These are phyloP conservation scores for Tachypleus tridentatus DNA, from an alignment of 1,140 invertebrate species.

Conservation along the genomic window DNA sequence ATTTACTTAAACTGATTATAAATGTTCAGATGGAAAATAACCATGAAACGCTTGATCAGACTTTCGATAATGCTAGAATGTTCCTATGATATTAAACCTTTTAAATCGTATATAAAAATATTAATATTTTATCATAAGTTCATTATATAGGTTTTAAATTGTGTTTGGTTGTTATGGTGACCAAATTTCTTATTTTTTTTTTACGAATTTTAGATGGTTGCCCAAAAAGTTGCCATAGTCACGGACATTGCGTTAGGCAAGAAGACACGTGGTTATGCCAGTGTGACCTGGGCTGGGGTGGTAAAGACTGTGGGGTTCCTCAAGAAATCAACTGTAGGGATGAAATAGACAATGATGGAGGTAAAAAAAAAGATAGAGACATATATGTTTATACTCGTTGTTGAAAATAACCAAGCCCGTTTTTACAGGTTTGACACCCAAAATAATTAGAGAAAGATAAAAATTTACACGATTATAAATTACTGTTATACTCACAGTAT, in stretches of 20 bases:
- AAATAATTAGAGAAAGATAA: neutral
- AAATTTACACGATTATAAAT: no score
- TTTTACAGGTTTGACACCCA: neutral
- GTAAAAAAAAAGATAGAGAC: constrained; percentile 38
- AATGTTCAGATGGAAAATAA: no score
- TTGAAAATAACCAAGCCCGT: neutral
- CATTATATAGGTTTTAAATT: no score
- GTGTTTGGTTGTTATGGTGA: no score
- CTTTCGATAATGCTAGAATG: no score
- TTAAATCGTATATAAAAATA: no score
- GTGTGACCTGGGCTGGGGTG: constrained; percentile 88
- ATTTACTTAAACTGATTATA: no score
- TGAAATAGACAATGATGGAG: constrained; percentile 89
- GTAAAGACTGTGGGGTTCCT: constrained; percentile 74
- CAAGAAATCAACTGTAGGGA: constrained; percentile 87
- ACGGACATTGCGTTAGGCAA: constrained; percentile 63
- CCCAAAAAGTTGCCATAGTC: constrained; percentile 69
- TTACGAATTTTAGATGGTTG: constrained; percentile 58
- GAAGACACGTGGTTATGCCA: constrained; percentile 80
- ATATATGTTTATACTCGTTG: neutral
- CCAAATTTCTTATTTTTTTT: neutral
- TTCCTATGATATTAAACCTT: no score
- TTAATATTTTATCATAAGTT: no score
- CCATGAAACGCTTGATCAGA: no score
- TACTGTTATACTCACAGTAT: no score